Conservation (phyloP, 2,888 invertebrate genomes). For the Nemapogon koenigi region DNA sequence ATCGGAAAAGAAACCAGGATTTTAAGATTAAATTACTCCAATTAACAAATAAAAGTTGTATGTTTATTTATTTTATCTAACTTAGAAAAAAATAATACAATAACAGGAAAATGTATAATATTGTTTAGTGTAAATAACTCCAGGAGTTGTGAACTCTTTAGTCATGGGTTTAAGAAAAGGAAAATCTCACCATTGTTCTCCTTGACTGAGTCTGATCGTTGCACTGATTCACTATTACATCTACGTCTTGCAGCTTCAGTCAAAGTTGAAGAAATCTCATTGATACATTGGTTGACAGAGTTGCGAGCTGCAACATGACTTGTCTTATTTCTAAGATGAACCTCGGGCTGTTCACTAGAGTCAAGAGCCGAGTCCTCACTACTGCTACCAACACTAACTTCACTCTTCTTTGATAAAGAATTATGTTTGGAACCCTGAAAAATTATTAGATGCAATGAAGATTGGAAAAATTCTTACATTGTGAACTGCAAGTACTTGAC, state of each 20-base stretch:
- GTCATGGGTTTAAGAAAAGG: too few species aligned
- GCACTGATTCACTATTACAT: slow-evolving; percentile 58
- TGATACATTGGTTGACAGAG: slow-evolving; percentile 72
- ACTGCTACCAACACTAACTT: slow-evolving; percentile 32
- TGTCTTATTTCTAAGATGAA: slow-evolving; percentile 45
- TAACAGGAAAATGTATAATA: too few species aligned
- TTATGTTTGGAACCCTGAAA: slow-evolving; percentile 41
- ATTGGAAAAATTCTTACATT: too few species aligned
- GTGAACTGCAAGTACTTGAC: too few species aligned
- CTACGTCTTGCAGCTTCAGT: slow-evolving; percentile 48
- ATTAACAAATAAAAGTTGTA: too few species aligned
- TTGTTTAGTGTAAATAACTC: too few species aligned
- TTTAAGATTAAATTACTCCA: too few species aligned
- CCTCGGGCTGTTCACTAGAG: slow-evolving; percentile 30
- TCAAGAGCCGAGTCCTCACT: slow-evolving; percentile 42
- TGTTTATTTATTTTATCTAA: too few species aligned
- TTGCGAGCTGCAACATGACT: slow-evolving; percentile 43
- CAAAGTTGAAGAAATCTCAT: slow-evolving; percentile 69
- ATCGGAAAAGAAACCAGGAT: too few species aligned
- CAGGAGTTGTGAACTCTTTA: too few species aligned
- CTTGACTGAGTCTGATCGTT: slow-evolving; percentile 44
- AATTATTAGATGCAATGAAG: too few species aligned
- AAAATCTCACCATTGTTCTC: slow-evolving; percentile 42
- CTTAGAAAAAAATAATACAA: too few species aligned
- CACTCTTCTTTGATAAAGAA: slow-evolving; percentile 47